Base-by-base conservation (phyloP, 2,797 vertebrate species). In the Centroberyx gerrardi region DNA sequence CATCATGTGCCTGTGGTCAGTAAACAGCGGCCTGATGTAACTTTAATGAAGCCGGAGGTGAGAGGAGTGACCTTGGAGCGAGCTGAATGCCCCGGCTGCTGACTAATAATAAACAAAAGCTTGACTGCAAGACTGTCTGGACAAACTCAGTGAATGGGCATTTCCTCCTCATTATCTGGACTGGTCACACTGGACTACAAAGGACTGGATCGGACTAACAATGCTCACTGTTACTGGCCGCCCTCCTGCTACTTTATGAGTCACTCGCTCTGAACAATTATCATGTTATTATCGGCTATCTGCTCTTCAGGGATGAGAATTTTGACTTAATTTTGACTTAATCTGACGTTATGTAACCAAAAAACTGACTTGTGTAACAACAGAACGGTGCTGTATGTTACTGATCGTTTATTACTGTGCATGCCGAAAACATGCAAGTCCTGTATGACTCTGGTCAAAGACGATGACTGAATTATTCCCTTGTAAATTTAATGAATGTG, bases 91-190 rank as follows among this genome's bases (percentile, higher is more conserved):
- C 7, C 27, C 31, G 27, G 28, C 58, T 61, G 55, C 6, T 76
- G 56, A 76, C 17, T 51, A 73, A 81, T 69, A 63, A 60, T 14
- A 72, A 75, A 90, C 74, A 85, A 88, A 78, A 78, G 76, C 62
- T 71, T 29, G 67, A 75, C 49, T 60, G 54, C 72, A 64, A 22
- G 46, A 79, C 70, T 74, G 72, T 68, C 48, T 76, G 74, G 64
- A 74, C 61, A 52, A 36, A 52, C 10, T 51, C 46, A 68, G 48
- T 29, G 58, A 72, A n/a, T 44, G 52, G 62, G 60, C 40, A 72
- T 38, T 72, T 80, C 62, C 44, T 72, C 65, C 76, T 87, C 81
- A 84, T 89, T 87, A 85, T 81, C 80, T 58, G 53, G 4, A 28
- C 74, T 59, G 56, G 56, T 85, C 68, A 70, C 51, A 74, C 44